phyloP scores from a whole-genome alignment of 2,113 vertebrate species.

The Xenopus borealis region DNA sequence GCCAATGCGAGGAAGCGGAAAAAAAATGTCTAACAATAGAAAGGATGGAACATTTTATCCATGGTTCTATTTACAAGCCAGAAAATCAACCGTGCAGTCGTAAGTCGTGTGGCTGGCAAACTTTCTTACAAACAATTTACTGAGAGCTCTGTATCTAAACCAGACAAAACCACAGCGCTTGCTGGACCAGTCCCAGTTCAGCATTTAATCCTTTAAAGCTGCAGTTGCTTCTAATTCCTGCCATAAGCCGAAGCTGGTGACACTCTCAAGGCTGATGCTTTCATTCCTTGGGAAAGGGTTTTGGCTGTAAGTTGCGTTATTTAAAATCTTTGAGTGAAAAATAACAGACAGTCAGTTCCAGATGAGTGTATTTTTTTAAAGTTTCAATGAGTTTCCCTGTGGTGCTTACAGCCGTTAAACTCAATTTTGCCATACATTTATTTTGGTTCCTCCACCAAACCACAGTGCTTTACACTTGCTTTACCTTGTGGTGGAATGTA shows the following conservation, averaged over 20 bases:
- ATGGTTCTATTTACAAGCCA: conserved; percentile 43
- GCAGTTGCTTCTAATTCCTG: background rate
- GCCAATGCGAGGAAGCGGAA: conserved; percentile 23
- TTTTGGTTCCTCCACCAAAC: too few species aligned
- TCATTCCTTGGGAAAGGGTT: too few species aligned
- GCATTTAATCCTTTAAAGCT: conserved; percentile 16
- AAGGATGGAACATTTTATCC: conserved; percentile 43
- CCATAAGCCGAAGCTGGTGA: background rate
- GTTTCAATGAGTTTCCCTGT: too few species aligned
- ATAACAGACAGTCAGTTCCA: too few species aligned
- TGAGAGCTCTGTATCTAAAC: conserved; percentile 38
- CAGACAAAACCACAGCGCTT: conserved; percentile 33
- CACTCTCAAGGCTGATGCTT: background rate
- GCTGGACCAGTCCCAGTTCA: background rate
- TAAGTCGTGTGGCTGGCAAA: conserved; percentile 44
- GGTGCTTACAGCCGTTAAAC: too few species aligned
- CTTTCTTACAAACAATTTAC: conserved; percentile 42
- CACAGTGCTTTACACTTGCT: too few species aligned
- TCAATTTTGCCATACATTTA: too few species aligned
- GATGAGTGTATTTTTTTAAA: too few species aligned
- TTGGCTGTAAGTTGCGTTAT: too few species aligned
- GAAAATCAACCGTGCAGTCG: conserved; percentile 39
- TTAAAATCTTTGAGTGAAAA: too few species aligned
- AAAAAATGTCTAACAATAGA: conserved; percentile 41
- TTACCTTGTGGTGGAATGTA: too few species aligned